Conservation (phyloP, 1,140 invertebrate genomes). For the Drosophila truncata region DNA sequence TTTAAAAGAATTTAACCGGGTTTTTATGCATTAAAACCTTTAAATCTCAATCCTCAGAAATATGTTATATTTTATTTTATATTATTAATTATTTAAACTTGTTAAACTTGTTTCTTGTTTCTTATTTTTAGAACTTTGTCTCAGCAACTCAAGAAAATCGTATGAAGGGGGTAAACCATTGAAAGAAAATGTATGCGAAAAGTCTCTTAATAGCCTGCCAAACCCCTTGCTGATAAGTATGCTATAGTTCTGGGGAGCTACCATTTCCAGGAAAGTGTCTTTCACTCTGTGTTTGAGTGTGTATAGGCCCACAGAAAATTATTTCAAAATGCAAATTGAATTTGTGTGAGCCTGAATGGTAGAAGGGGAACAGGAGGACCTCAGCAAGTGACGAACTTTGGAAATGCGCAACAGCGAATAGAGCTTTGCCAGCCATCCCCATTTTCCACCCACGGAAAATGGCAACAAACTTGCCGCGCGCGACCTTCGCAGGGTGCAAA, state of each 20-base stretch:
- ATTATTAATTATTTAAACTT: too few species aligned
- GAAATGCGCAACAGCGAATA: constrained; percentile 75
- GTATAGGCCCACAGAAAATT: constrained; percentile 10
- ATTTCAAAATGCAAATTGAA: constrained; percentile 74
- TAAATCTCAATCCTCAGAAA: too few species aligned
- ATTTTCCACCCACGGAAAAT: constrained; percentile 10
- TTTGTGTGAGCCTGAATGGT: constrained; percentile 36
- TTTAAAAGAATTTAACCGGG: too few species aligned
- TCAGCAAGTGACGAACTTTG: constrained; percentile 64
- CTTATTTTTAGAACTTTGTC: background rate
- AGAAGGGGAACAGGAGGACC: background rate
- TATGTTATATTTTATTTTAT: too few species aligned
- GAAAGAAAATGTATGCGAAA: background rate
- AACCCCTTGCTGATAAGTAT: constrained; percentile 26
- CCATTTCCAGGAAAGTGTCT: constrained; percentile 50
- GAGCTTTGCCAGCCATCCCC: constrained; percentile 29
- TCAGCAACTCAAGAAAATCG: too few species aligned
- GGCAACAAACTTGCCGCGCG: constrained; percentile 49
- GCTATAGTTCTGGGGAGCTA: constrained; percentile 30
- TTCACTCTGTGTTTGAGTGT: background rate
- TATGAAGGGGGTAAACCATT: background rate
- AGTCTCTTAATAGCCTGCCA: background rate
- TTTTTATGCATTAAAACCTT: too few species aligned
- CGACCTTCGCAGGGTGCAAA: constrained; percentile 49
- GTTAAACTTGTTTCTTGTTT: too few species aligned